phyloP scores from a whole-genome alignment of 2,888 invertebrate species.

The Steromphala cineraria region DNA sequence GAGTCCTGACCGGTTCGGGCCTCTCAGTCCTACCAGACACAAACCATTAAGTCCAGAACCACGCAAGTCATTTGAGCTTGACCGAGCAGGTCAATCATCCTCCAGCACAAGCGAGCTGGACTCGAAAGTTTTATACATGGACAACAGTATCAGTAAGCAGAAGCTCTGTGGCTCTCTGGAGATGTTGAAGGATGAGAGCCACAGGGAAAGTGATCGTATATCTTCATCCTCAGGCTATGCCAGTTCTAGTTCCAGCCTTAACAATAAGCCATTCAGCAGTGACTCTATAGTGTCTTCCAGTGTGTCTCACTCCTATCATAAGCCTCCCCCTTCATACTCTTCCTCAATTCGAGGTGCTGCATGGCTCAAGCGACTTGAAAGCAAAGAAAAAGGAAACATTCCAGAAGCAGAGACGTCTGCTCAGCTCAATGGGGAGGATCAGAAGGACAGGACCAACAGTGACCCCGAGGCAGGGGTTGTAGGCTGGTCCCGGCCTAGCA shows the following conservation, averaged over 20 bases:
- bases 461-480: background rate
- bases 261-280: background rate
- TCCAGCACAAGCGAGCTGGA: background rate
- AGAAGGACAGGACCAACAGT: background rate
- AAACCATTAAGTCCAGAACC: conserved; percentile 12
- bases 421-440: background rate
- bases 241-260: background rate
- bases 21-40: background rate
- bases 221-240: background rate
- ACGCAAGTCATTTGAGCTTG: background rate
- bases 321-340: conserved; percentile 4
- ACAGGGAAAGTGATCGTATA: background rate
- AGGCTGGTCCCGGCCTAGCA: background rate
- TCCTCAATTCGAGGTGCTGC: conserved; percentile 4
- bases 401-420: background rate
- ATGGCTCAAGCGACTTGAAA: conserved; percentile 12
- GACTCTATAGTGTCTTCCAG: conserved; percentile 10
- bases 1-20: conserved; percentile 17
- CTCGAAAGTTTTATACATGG: background rate
- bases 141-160: conserved; percentile 7
- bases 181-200: background rate
- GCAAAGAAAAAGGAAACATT: conserved; percentile 1
- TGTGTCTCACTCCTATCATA: conserved; percentile 3
- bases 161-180: conserved; percentile 3
- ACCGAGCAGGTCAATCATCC: background rate